These are phyloP conservation scores for Eurytoma adleriae DNA, from an alignment of 2,888 invertebrate genomes.

Conservation along the genomic window DNA sequence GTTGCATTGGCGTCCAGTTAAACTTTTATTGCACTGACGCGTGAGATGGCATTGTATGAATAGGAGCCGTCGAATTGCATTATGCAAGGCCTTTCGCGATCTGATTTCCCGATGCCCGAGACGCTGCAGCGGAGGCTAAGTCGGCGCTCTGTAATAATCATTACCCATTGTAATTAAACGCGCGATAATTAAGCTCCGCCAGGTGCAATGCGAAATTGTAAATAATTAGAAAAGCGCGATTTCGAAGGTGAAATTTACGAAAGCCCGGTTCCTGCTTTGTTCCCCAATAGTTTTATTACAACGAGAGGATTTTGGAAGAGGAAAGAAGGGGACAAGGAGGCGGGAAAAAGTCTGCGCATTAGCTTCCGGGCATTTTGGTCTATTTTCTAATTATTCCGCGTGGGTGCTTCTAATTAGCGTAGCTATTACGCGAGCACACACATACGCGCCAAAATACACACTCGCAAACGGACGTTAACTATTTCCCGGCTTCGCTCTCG, in stretches of 20 bases:
- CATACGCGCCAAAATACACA: slow-evolving; percentile 47
- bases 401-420: slow-evolving; percentile 69
- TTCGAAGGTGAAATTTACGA: too few relatives aligned
- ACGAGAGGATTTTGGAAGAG: slow-evolving; percentile 28
- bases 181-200: too few relatives aligned
- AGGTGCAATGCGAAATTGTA: background rate
- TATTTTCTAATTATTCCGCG: slow-evolving; percentile 70
- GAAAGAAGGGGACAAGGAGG: slow-evolving; percentile 28
- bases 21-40: too few relatives aligned
- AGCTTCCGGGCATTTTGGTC: slow-evolving; percentile 57
- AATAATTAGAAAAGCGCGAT: slow-evolving; percentile 33
- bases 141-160: too few relatives aligned
- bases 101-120: background rate
- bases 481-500: slow-evolving; percentile 36
- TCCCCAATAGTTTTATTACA: slow-evolving; percentile 5
- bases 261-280: too few relatives aligned
- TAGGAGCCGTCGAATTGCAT: too few relatives aligned
- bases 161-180: too few relatives aligned
- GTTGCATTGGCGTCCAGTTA: too few relatives aligned
- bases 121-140: too few relatives aligned
- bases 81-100: background rate
- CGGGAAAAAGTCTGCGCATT: slow-evolving; percentile 39
- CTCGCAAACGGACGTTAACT: slow-evolving; percentile 43
- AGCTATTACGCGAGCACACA: slow-evolving; percentile 57
- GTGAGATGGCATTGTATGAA: too few relatives aligned